Evolutionary conservation across 2,113 vertebrate species (phyloP).

Genomic region (Anoplopoma fimbria): DNA sequence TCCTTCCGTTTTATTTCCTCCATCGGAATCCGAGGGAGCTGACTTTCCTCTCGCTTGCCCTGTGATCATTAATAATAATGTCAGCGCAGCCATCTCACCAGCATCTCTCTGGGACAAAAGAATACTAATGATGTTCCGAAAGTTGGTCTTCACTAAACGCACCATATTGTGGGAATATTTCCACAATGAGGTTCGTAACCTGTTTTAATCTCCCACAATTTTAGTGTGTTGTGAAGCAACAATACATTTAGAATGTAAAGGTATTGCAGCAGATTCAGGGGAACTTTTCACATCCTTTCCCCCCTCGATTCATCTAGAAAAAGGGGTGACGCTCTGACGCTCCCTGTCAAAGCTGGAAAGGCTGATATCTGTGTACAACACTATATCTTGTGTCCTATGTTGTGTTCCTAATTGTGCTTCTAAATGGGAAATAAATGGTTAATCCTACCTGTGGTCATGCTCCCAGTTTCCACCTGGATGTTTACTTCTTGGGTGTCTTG

Average conservation of each 20-base stretch:
- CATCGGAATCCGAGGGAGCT: constrained; percentile 30
- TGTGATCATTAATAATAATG: constrained; percentile 11
- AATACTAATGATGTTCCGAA: not conserved
- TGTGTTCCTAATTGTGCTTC: constrained; percentile 76
- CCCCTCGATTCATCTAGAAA: constrained; percentile 12
- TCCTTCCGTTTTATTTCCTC: constrained; percentile 30
- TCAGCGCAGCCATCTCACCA: constrained; percentile 62
- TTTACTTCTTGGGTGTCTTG: constrained; percentile 80
- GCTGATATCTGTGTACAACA: constrained; percentile 64
- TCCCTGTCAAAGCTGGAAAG: constrained; percentile 45
- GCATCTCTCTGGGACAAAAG: constrained; percentile 56
- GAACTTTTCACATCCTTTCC: not conserved
- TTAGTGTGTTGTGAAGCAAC: not conserved
- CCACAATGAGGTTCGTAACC: not conserved
- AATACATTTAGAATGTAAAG: not conserved
- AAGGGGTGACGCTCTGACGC: constrained; percentile 7
- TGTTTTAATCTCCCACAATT: not conserved
- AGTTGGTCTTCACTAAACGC: not conserved
- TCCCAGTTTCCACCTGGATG: constrained; percentile 76
- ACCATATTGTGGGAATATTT: not conserved
- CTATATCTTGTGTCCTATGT: constrained; percentile 73
- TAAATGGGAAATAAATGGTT: constrained; percentile 71
- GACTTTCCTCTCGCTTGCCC: not conserved
- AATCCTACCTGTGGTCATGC: constrained; percentile 53
- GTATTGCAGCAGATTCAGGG: constrained; percentile 34